Conservation (phyloP, 2,797 vertebrate species). For the Gambelia wislizenii region DNA sequence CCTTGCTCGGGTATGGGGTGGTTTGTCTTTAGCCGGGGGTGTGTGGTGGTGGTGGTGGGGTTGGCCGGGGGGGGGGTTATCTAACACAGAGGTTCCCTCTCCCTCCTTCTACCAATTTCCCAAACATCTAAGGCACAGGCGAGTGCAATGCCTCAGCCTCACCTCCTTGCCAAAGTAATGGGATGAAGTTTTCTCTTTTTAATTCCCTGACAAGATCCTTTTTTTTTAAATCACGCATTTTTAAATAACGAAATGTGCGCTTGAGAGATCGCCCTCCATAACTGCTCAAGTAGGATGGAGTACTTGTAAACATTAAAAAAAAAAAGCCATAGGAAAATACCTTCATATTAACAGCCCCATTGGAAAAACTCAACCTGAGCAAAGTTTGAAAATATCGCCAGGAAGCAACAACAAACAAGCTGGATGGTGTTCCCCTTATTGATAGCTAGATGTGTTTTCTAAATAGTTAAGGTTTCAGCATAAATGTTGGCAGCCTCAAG, state of each 20-base stretch:
- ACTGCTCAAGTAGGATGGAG: background rate
- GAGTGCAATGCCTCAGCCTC: background rate
- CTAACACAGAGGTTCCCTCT: too few species aligned
- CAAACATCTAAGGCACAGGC: background rate
- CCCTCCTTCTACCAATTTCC: background rate
- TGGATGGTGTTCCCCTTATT: background rate
- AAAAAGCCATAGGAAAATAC: background rate
- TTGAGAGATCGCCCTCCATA: background rate
- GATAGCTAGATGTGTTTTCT: background rate
- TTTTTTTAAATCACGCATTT: background rate
- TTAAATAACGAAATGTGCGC: background rate
- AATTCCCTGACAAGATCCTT: background rate
- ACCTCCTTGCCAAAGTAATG: background rate
- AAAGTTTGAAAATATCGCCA: conserved; percentile 16
- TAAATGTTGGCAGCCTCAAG: conserved; percentile 9
- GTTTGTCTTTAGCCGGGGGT: background rate
- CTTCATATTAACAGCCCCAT: background rate
- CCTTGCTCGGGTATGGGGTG: background rate
- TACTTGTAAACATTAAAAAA: background rate
- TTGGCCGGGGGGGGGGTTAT: too few species aligned
- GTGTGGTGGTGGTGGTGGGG: background rate
- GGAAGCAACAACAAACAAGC: background rate
- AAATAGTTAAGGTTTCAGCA: background rate
- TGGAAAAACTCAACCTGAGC: background rate
- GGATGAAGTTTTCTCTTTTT: background rate